phyloP scores from a whole-genome alignment of 2,888 invertebrate genomes.

The Parochlus steinenii region DNA sequence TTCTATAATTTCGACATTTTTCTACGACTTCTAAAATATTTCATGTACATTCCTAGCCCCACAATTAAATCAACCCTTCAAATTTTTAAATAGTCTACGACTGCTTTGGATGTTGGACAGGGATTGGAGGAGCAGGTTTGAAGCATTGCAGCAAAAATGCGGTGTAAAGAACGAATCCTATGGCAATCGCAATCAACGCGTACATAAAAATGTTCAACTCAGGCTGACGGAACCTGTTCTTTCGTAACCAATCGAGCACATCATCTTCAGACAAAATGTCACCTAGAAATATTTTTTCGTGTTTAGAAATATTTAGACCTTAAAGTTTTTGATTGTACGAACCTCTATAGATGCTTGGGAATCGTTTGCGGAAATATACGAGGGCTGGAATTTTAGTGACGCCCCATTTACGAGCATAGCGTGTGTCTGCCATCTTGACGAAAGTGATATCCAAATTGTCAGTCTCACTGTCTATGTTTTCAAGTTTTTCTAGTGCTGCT shows the following conservation, averaged over 20 bases:
- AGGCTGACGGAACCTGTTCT: slow-evolving; percentile 83
- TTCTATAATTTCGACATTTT: no score
- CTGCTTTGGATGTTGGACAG: no score
- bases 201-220: slow-evolving; percentile 91
- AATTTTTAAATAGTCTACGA: no score
- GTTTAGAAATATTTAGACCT: slow-evolving; percentile 1
- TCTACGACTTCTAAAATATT: no score
- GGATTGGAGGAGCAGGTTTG: slow-evolving; percentile 50
- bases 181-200: slow-evolving; percentile 67
- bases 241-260: slow-evolving; percentile 82
- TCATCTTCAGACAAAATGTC: slow-evolving; percentile 69
- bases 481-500: slow-evolving; percentile 68
- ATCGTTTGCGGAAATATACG: slow-evolving; percentile 79
- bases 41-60: no score
- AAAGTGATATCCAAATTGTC: slow-evolving; percentile 88
- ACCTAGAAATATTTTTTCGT: slow-evolving; percentile 33
- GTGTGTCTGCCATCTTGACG: slow-evolving; percentile 82
- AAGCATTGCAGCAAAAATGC: slow-evolving; percentile 83
- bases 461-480: slow-evolving; percentile 88
- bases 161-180: slow-evolving; percentile 78
- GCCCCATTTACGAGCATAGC: slow-evolving; percentile 88
- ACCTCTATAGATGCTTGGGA: slow-evolving; percentile 88
- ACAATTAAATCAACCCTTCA: no score
- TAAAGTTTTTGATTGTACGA: slow-evolving; percentile 17
- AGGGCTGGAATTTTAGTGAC: slow-evolving; percentile 80